Base-by-base conservation (phyloP, 2,888 invertebrate species). In the Poecilus cupreus region DNA sequence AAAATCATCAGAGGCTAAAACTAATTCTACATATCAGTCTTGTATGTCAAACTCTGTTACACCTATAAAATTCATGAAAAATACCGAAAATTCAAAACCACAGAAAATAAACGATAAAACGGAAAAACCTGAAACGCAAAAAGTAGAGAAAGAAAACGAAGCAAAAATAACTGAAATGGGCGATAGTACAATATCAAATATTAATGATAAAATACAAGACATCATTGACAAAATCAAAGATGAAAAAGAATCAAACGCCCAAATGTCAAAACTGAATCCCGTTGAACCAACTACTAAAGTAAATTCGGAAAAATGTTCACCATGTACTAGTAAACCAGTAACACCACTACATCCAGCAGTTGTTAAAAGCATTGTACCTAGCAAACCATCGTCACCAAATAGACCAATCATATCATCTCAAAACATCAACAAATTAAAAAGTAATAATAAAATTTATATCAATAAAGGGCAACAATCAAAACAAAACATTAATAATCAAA, bases 41-140 rank as follows among this genome's bases (percentile, higher is more conserved):
- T 6, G 5, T 8, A 32, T 8, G 5, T 3, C 26, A 2, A 2
- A 26, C 5, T 5, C 32, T 2, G 24, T 5, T 11, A 26, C 22
- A 13, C 60, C 37, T 10, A 68, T 68, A 16, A 68, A 68, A 68
- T 68, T 37, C 18, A 68, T 68, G 64, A 68, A 68, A 18, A 68
- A 68, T 32, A 37, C 6, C 32, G 64, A 68, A 8, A 68, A 68
- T 8, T 18, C n/a, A 43, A 43, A 3, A 43, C 5, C n/a, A 2
- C 43, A 43, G 43, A 26, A 32, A 13, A 60, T 1, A 20, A 54
- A 54, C 3, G 18, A 54, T 11, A 11, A 22, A 22, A 2, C 54
- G 0, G 24, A 24, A 3, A 57, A 57, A 57, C 11, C 24, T 26
- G 13, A 26, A 6, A 13, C 57, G 16, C 18, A 11, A 24, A 11